phyloP scores from a whole-genome alignment of 2,888 invertebrate species.

The Mythimna pallens region DNA sequence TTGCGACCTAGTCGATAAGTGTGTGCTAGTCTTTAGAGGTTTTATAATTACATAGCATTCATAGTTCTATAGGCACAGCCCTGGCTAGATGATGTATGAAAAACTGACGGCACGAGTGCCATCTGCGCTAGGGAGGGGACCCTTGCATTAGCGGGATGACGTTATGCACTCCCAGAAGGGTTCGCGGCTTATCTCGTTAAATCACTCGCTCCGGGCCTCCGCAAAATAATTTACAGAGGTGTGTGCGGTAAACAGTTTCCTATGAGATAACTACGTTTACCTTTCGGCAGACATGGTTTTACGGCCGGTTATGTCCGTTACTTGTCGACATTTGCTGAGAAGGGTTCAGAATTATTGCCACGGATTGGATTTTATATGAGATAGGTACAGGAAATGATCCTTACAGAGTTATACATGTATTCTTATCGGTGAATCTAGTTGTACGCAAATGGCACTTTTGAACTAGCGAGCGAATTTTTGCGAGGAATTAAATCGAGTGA shows the following conservation, averaged over 20 bases:
- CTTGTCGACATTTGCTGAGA: conserved; percentile 57
- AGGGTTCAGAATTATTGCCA: conserved; percentile 64
- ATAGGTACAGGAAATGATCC: conserved; percentile 47
- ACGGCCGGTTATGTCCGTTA: conserved; percentile 69
- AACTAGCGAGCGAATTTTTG: conserved; percentile 10
- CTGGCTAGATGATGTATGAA: conserved; percentile 80
- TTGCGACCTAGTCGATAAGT: background rate
- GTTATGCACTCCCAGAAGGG: conserved; percentile 89
- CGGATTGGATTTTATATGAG: conserved; percentile 64
- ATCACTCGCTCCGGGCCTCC: conserved; percentile 76
- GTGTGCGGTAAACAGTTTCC: conserved; percentile 78
- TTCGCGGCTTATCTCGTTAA: conserved; percentile 87
- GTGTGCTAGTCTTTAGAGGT: background rate
- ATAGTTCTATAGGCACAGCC: conserved; percentile 64
- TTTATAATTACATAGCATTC: background rate
- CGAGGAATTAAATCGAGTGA: conserved; percentile 16
- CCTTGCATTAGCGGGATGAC: conserved; percentile 89
- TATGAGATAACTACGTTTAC: conserved; percentile 74
- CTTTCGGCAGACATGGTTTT: conserved; percentile 70
- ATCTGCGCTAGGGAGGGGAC: conserved; percentile 86
- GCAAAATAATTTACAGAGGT: conserved; percentile 81
- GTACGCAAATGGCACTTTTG: conserved; percentile 3
- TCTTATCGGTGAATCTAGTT: conserved; percentile 22
- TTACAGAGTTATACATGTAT: background rate
- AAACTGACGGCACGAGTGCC: conserved; percentile 86